Evolutionary conservation across 2,888 invertebrate species (phyloP).

Genomic region (Halictus quadricinctus): DNA sequence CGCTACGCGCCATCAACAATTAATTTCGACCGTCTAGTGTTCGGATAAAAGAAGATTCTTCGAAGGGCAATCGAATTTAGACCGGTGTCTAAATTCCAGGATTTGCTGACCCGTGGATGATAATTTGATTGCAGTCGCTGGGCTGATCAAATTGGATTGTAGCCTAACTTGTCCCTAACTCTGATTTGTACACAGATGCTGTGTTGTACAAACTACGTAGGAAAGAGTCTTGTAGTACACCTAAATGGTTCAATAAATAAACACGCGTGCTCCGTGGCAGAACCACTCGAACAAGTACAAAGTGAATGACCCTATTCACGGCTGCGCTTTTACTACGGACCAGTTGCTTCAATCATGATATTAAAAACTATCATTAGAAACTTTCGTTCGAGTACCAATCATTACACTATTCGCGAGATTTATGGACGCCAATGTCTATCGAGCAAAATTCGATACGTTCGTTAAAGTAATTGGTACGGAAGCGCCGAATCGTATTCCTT

Average conservation of each 20-base stretch:
- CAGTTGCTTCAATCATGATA: background rate
- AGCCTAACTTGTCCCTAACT: background rate
- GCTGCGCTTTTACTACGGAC: background rate
- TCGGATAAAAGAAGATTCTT: too few species aligned
- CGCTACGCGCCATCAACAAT: background rate
- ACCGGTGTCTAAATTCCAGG: too few species aligned
- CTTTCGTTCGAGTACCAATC: background rate
- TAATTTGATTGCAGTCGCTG: too few species aligned
- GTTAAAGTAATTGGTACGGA: background rate
- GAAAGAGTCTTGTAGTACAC: background rate
- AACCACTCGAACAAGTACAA: background rate
- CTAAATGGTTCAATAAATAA: background rate
- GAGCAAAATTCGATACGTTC: background rate
- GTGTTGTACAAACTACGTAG: background rate
- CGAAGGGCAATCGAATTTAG: background rate
- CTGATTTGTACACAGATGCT: background rate
- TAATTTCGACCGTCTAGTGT: too few species aligned
- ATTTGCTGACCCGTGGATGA: too few species aligned
- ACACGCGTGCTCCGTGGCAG: background rate
- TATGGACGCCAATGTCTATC: background rate
- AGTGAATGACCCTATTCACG: background rate
- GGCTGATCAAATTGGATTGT: too few species aligned
- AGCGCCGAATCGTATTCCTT: background rate
- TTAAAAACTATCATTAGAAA: background rate
- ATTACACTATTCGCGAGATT: background rate